Evolutionary conservation across 2,113 vertebrate genomes (phyloP), one percentile per base, ranked within the genome.

Genomic region (Rhynchomys soricoides): DNA sequence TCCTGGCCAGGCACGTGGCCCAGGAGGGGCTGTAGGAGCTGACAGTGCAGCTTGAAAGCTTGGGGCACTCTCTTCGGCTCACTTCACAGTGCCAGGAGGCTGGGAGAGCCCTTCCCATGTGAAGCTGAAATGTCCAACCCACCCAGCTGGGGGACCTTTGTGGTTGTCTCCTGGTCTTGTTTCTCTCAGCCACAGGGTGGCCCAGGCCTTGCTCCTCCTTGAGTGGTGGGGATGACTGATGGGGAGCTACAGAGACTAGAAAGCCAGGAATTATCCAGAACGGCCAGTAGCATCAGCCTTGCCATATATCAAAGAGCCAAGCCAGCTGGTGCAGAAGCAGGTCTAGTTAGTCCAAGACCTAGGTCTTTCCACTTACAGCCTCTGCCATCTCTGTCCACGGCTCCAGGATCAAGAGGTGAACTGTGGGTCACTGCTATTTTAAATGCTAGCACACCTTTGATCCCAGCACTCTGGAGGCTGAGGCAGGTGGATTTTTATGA

Each of bases 361-460:
- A 91, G 88, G 3, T 8, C 16, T 10, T 1, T 52, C 86, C 50
- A 2, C 22, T 29, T 37, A 2, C 19, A 50, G 40, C 57, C 9
- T 0, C 78, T 31, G 34, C 79, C 29, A 16, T 5, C 15, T n/a
- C n/a, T 16, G 1, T 0, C 22, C 13, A 3, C 24, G 59, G 48
- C 26, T 78, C 31, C 31, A 66, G 5, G 34, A 43, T 2, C 12
- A 4, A 43, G 43, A n/a, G 57, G 0, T 24, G n/a, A 10, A 22
- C 21, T 66, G 19, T 24, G 52, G 2, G 22, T 70, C 50, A 50
- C 57, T 12, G 31, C 83, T 93, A 95, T 98, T 98, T 98, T 95
- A 95, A 97, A 96, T 37, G 75, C 31, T 26, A 55, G 79, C 13
- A 31, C 24, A 83, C 13, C 57, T 62, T 83, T 83, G 57, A 43